Base-by-base conservation (phyloP, 2,888 invertebrate genomes). In the Lapara coniferarum region DNA sequence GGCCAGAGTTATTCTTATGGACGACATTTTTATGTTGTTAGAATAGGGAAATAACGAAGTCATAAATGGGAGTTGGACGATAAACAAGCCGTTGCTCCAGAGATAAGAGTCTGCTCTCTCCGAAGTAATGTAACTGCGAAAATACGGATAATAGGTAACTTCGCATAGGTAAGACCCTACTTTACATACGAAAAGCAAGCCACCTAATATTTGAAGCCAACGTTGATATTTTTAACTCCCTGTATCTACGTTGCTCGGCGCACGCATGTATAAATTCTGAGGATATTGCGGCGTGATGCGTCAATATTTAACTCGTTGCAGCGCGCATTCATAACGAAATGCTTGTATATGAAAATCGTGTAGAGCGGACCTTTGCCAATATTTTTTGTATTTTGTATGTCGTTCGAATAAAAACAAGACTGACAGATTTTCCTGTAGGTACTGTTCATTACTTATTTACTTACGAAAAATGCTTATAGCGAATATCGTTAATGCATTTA, bases 31-130 rank as follows among this genome's bases (percentile, higher is more conserved):
- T 92, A 91, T 91, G 89, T 91, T 86, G 86, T 86, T 86, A 84
- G 88, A 92, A 91, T 91, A 91, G 89, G 89, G 85, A 92, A 91
- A 91, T 92, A 91, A 92, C 89, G 90, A 90, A 91, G 85, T 89
- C 90, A 89, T 91, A 91, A 90, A 91, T 89, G 89, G 83, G 80
- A 89, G 85, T 90, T 79, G 85, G 87, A 87, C 89, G 88, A 92
- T 91, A 92, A 92, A 92, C 90, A 92, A 90, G 88, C 88, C 86
- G 84, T 86, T 85, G 85, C 81, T 83, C 80, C 77, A 75, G 84
- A 90, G 89, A 91, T 90, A 90, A 90, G 88, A 87, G 86, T 73
- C 72, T 80, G 78, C 78, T 78, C 83, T 85, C 75, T 79, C 77
- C 81, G 80, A 82, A 85, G 84, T 88, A 86, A 87, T 84, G 82